phyloP scores from a whole-genome alignment of 2,113 vertebrate genomes.

The Ranitomeya imitator region DNA sequence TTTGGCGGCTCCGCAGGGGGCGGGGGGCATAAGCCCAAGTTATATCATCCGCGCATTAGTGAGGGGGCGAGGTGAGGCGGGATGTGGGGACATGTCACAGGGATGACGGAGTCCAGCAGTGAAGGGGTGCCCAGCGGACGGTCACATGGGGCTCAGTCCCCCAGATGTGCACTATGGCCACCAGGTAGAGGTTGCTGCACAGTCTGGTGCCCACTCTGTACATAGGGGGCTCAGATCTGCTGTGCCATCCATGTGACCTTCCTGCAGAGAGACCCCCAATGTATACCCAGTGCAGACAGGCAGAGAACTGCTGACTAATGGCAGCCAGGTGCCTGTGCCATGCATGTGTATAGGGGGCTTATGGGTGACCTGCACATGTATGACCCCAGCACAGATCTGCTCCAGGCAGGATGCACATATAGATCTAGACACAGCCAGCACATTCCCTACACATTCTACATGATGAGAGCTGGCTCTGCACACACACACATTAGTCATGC shows the following conservation, averaged over 20 bases:
- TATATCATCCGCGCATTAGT: neutral
- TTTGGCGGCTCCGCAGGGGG: neutral
- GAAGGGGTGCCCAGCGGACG: slow-evolving; percentile 9
- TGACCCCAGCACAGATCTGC: neutral
- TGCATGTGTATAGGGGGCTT: neutral
- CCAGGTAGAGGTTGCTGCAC: neutral
- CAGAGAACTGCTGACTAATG: slow-evolving; percentile 35
- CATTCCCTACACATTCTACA: neutral
- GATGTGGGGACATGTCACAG: neutral
- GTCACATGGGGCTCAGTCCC: slow-evolving; percentile 27
- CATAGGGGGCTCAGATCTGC: slow-evolving; percentile 15
- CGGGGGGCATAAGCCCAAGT: neutral
- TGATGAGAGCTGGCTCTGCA: neutral
- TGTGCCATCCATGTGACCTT: slow-evolving; percentile 46
- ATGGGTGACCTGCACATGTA: neutral
- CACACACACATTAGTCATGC: slow-evolving; percentile 1
- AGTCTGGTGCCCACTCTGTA: neutral
- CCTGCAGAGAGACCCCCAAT: neutral
- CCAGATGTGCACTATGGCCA: slow-evolving; percentile 50
- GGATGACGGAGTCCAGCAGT: slow-evolving; percentile 24
- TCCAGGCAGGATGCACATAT: neutral
- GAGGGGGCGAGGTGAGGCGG: no score
- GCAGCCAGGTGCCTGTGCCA: slow-evolving; percentile 29
- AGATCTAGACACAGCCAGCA: neutral
- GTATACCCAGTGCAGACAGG: neutral